phyloP scores from a whole-genome alignment of 2,113 vertebrate species.

The Neoarius graeffei region DNA sequence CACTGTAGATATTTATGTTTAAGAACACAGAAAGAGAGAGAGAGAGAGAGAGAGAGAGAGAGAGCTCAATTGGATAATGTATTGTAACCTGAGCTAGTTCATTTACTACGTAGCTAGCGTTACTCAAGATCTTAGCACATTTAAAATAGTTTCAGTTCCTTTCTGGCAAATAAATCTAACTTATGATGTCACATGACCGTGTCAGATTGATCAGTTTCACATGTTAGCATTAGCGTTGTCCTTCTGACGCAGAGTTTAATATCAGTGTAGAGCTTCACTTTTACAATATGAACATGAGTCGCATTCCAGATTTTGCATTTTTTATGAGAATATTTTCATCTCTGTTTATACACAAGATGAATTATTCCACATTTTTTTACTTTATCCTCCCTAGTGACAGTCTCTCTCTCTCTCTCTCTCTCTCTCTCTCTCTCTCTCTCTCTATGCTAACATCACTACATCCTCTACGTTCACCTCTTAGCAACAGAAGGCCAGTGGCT shows the following conservation, averaged over 20 bases:
- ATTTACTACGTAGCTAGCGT: background rate
- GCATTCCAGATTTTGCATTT: background rate
- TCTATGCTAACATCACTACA: background rate
- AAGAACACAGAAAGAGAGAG: background rate
- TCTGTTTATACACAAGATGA: background rate
- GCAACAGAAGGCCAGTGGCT: slow-evolving; percentile 26
- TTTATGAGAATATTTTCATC: background rate
- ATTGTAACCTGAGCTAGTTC: background rate
- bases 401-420: background rate
- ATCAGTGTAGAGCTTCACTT: background rate
- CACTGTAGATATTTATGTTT: background rate
- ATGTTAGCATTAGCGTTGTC: background rate
- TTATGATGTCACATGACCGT: background rate
- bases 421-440: background rate
- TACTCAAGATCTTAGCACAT: background rate
- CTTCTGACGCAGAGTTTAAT: background rate
- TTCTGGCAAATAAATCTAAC: background rate
- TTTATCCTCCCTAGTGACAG: background rate
- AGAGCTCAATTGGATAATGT: background rate
- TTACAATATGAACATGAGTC: too few relatives aligned
- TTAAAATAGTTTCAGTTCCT: background rate
- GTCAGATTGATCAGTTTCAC: background rate
- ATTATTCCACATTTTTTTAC: background rate
- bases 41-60: background rate
- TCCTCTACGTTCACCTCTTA: slow-evolving; percentile 41